Evolutionary conservation across 2,797 vertebrate genomes (phyloP).

Genomic region (Anisognathus igniventris): DNA sequence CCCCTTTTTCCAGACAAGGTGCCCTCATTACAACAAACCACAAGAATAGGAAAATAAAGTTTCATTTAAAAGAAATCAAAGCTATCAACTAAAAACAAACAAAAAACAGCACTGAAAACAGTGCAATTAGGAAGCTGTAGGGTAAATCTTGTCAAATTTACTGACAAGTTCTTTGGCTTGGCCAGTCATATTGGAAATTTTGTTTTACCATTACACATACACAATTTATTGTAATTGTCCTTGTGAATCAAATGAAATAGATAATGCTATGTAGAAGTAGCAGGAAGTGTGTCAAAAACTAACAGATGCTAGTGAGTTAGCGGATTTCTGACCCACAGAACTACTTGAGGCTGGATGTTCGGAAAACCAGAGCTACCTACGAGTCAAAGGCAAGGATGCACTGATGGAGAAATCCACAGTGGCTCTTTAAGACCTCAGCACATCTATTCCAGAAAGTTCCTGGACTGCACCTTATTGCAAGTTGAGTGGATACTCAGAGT

Average conservation of each 20-base stretch:
- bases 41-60: neutral
- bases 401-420: neutral
- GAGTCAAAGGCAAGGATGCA: neutral
- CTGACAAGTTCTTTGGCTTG: neutral
- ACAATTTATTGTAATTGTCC: neutral
- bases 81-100: neutral
- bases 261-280: neutral
- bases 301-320: neutral
- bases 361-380: neutral
- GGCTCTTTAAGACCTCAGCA: neutral
- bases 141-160: neutral
- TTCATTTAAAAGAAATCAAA: neutral
- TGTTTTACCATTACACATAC: neutral
- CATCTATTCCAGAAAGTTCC: neutral
- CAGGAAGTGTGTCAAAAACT: neutral
- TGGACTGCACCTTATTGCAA: neutral
- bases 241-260: neutral
- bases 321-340: neutral
- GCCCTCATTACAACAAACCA: neutral
- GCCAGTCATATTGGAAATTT: neutral
- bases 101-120: neutral
- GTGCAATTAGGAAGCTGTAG: neutral
- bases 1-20: neutral
- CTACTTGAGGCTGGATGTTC: neutral
- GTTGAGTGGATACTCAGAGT: neutral